Conservation (phyloP, 2,888 invertebrate species). For the Suillia variegata region DNA sequence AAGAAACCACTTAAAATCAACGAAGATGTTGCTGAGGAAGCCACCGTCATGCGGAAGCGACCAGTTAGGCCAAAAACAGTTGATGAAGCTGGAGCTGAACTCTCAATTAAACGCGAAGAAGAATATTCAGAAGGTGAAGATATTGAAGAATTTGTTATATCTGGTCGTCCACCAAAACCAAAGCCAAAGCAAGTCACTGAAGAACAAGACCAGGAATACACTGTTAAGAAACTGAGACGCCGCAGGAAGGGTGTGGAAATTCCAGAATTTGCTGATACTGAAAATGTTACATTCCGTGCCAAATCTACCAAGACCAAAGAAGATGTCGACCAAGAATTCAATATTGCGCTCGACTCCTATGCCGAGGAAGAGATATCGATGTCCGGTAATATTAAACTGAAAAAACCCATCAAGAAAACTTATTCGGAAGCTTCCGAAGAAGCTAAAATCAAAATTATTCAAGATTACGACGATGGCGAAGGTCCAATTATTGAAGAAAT, state of each 20-base stretch:
- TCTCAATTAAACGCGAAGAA: constrained; percentile 55
- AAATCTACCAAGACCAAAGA: constrained; percentile 79
- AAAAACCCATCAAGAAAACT: constrained; percentile 74
- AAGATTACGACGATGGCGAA: constrained; percentile 67
- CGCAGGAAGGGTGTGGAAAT: constrained; percentile 70
- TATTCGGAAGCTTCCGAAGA: constrained; percentile 80
- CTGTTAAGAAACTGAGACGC: constrained; percentile 75
- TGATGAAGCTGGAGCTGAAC: constrained; percentile 58
- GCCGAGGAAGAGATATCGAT: constrained; percentile 88
- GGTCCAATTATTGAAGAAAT: constrained; percentile 68
- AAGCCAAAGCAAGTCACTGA: constrained; percentile 63
- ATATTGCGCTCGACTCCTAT: constrained; percentile 82
- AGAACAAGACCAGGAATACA: constrained; percentile 71
- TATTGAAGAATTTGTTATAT: constrained; percentile 64
- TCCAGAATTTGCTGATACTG: constrained; percentile 75
- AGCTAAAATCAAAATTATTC: constrained; percentile 72
- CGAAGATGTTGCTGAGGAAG: constrained; percentile 61
- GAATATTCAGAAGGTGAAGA: constrained; percentile 62
- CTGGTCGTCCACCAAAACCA: constrained; percentile 62
- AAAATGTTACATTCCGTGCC: constrained; percentile 81
- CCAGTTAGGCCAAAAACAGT: constrained; percentile 47
- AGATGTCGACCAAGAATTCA: constrained; percentile 89
- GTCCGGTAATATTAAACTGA: constrained; percentile 81
- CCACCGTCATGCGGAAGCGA: constrained; percentile 58
- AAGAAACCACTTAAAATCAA: constrained; percentile 59